Conservation (phyloP, 2,888 invertebrate genomes). For the Synergus umbraculus region DNA sequence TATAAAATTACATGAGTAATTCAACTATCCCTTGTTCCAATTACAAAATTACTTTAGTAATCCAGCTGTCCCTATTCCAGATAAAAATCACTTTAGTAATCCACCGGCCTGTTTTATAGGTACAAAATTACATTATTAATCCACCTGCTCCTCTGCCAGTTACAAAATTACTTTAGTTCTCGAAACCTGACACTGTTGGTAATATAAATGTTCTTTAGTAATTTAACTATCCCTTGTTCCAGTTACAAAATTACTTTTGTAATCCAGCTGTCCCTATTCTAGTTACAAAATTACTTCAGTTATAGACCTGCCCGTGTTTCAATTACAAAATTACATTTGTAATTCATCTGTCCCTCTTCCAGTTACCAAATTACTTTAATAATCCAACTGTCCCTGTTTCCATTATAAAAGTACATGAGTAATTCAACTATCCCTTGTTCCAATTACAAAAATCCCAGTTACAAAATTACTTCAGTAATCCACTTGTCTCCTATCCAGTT, state of each 20-base stretch:
- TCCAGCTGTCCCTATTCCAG: background rate
- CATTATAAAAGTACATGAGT: no score
- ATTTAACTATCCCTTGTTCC: background rate
- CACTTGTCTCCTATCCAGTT: no score
- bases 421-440: no score
- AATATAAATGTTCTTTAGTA: background rate
- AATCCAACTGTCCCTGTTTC: background rate
- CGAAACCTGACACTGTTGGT: background rate
- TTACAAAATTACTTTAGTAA: background rate
- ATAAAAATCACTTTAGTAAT: background rate
- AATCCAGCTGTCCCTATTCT: no score
- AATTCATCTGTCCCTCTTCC: no score
- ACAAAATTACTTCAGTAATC: no score
- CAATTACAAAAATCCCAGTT: no score
- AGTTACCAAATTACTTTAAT: background rate
- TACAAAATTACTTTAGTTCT: background rate
- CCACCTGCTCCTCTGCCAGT: background rate
- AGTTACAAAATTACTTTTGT: background rate
- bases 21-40: no score
- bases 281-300: no score
- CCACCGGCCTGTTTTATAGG: background rate
- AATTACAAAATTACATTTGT: background rate
- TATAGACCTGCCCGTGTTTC: no score
- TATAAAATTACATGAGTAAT: no score
- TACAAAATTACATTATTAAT: background rate